phyloP scores from a whole-genome alignment of 2,888 invertebrate genomes.

The Melanargia galathea region DNA sequence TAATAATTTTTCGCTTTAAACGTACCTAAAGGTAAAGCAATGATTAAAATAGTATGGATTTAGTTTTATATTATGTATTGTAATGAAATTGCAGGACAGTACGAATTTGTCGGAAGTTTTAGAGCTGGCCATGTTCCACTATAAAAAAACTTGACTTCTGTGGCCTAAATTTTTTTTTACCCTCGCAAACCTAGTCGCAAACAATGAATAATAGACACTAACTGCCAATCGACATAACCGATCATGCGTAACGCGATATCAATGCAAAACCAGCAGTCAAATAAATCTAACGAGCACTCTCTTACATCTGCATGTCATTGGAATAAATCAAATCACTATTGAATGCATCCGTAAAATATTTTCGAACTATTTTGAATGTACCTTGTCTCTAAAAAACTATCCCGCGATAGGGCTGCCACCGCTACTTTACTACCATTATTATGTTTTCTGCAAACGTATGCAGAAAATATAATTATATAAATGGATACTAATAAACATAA shows the following conservation, averaged over 20 bases:
- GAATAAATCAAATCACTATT: conserved; percentile 82
- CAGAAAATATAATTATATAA: too few species aligned
- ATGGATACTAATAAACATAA: too few species aligned
- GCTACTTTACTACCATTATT: neutral
- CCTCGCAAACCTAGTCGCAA: conserved; percentile 50
- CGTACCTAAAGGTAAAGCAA: too few species aligned
- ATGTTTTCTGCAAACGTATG: too few species aligned
- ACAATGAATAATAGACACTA: conserved; percentile 66
- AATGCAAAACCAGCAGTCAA: conserved; percentile 78
- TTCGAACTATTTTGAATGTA: conserved; percentile 80
- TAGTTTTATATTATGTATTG: too few species aligned
- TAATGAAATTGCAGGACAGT: too few species aligned
- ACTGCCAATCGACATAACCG: conserved; percentile 78
- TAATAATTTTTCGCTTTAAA: too few species aligned
- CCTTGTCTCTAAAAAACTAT: conserved; percentile 47
- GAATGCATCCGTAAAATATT: conserved; percentile 81
- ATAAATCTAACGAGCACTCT: conserved; percentile 80
- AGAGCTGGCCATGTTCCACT: neutral
- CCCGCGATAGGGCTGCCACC: conserved; percentile 14
- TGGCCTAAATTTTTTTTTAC: conserved; percentile 38
- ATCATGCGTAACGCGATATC: conserved; percentile 75
- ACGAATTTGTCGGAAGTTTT: too few species aligned
- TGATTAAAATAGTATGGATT: too few species aligned
- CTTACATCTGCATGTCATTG: conserved; percentile 80
- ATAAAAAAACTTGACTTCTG: neutral